phyloP scores from a whole-genome alignment of 2,888 invertebrate species.

The Sepioteuthis lessoniana region DNA sequence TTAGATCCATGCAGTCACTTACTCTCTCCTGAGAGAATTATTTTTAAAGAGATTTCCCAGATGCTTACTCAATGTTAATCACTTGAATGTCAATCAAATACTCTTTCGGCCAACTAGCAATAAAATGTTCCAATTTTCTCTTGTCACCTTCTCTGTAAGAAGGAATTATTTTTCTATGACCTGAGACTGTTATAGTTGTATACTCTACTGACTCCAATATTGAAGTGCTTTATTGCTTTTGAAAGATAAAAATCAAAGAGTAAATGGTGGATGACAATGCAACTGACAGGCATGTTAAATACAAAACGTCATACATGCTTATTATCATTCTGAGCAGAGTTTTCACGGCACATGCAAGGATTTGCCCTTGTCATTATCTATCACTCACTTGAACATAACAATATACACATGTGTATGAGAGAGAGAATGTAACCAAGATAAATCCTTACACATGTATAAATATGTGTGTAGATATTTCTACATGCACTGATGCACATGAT shows the following conservation, averaged over 20 bases:
- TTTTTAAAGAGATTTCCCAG: background rate
- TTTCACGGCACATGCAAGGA: background rate
- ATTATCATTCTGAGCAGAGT: background rate
- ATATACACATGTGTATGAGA: background rate
- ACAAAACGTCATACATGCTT: constrained; percentile 14
- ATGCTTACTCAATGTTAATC: constrained; percentile 33
- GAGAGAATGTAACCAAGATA: background rate
- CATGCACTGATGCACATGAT: too few relatives aligned
- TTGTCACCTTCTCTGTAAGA: background rate
- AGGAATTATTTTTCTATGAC: constrained; percentile 33
- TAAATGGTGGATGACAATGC: background rate
- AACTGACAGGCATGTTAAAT: constrained; percentile 20
- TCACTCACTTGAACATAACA: background rate
- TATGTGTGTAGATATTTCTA: background rate
- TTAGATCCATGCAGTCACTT: background rate
- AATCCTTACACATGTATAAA: background rate
- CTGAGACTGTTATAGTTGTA: background rate
- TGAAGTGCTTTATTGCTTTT: constrained; percentile 6
- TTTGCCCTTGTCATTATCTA: constrained; percentile 25
- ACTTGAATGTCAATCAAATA: constrained; percentile 17
- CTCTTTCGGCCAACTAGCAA: background rate
- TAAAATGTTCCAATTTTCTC: constrained; percentile 33
- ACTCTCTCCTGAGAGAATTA: background rate
- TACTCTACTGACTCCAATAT: background rate
- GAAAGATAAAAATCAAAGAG: constrained; percentile 7